Percentiles rank a stretch among this genome's conserved stretches.
Conservation (phyloP, 2,797 vertebrate species). For the Chanos chanos region DNA sequence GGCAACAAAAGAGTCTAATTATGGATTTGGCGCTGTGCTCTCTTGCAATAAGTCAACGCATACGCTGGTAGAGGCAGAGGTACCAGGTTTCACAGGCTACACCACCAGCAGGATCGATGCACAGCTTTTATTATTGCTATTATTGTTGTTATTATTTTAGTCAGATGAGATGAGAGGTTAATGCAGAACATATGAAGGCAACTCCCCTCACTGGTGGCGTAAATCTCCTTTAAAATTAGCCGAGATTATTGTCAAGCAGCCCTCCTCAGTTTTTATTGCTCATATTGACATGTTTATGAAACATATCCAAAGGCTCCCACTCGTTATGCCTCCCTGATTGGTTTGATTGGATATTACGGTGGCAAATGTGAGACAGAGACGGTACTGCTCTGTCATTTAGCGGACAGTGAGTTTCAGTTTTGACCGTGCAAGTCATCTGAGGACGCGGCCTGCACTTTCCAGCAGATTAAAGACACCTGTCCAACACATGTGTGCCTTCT, state of each 20-base stretch:
- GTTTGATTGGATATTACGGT: no score
- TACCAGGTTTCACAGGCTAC: slow-evolving; percentile 11
- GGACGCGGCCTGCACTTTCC: no score
- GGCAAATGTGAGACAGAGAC: no score
- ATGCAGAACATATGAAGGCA: slow-evolving; percentile 57
- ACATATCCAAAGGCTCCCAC: background rate
- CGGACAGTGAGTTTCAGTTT: no score
- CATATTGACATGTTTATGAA: slow-evolving; percentile 44
- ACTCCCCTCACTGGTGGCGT: slow-evolving; percentile 58
- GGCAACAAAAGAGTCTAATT: slow-evolving; percentile 91
- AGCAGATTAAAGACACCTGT: no score
- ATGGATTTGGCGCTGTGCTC: slow-evolving; percentile 77
- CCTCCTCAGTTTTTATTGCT: slow-evolving; percentile 59
- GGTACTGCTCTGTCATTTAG: no score
- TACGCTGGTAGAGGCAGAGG: slow-evolving; percentile 44
- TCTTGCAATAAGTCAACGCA: slow-evolving; percentile 70
- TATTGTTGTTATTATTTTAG: slow-evolving; percentile 57
- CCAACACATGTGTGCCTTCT: no score
- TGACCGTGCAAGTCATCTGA: no score
- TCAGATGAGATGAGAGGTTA: slow-evolving; percentile 37
- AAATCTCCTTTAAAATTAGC: slow-evolving; percentile 68
- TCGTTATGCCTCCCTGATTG: no score
- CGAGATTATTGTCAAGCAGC: slow-evolving; percentile 65
- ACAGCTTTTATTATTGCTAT: slow-evolving; percentile 60
- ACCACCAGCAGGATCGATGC: slow-evolving; percentile 51